Evolutionary conservation across 2,797 vertebrate species (phyloP), one percentile per base, ranked within the genome.

Genomic region (Pipistrellus nathusii): DNA sequence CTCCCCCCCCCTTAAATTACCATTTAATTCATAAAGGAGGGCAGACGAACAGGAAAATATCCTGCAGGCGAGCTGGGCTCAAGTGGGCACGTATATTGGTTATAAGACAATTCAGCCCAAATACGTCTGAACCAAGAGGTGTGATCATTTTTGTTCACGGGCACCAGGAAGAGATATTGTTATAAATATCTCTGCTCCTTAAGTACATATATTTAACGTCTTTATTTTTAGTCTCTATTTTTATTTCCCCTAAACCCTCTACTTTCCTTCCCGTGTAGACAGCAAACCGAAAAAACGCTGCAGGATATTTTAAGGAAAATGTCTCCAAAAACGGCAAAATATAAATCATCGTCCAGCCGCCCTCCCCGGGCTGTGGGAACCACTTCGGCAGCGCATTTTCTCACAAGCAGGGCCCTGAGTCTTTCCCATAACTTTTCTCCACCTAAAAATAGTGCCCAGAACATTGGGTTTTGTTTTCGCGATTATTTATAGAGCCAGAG

Each of bases 381-480:
- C 51, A 13, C 73, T 35, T 11, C 41, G 66, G 51, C 75, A 81
- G 69, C 68, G 83, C 75, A 11, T 83, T 95, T 96, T 97, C 96
- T 97, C 96, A 95, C 18, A 93, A 90, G 80, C 64, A 82, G 69
- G 85, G 92, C 91, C 91, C 91, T 51, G 51, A 55, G 32, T 84
- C 83, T 97, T 97, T 97, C 97, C 95, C 97, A 97, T 76, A 95
- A 89, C 94, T 88, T 92, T 90, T 87, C 69, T 69, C 53, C 75
- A 27, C 72, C 95, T 95, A 97, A 96, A 97, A 97, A 97, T 97
- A 97, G 95, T 77, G 51, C 41, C 77, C 3, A 68, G 93, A 90
- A 80, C 73, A 90, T 35, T 68, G 69, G 77, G 89, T 85, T 94
- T 93, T 95, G 81, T 93, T 96, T 94, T 88, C 57, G 46, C 48